Conservation (phyloP, 2,113 vertebrate species). For the Thoracochromis brauschi region DNA sequence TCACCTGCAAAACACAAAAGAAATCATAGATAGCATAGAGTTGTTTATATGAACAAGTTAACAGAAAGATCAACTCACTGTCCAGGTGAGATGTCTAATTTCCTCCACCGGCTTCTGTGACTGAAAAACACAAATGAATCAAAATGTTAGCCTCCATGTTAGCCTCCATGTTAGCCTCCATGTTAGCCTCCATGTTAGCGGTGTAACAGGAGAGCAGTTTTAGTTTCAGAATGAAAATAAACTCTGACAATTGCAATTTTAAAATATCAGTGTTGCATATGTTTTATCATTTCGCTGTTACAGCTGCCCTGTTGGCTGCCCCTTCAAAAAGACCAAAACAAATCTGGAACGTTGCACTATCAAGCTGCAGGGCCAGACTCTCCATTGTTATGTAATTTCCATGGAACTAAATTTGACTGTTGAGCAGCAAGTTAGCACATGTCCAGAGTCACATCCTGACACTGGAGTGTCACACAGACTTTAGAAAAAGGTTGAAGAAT, state of each 20-base stretch:
- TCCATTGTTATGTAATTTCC: rapidly evolving
- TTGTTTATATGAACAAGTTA: not conserved
- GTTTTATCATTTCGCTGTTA: not conserved
- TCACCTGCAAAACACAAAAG: not conserved
- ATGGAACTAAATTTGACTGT: not conserved
- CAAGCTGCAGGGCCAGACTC: rapidly evolving
- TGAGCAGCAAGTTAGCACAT: not conserved
- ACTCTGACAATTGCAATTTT: not conserved
- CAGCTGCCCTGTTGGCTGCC: not conserved
- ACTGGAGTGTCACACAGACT: rapidly evolving
- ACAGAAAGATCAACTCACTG: not conserved
- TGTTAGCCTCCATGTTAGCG: not conserved
- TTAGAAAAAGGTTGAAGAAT: not conserved
- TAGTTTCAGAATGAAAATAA: not conserved
- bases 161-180: rapidly evolving
- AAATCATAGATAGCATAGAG: not conserved
- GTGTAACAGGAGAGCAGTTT: not conserved
- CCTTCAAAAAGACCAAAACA: not conserved
- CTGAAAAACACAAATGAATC: not conserved
- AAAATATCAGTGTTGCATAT: not conserved
- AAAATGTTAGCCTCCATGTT: not conserved
- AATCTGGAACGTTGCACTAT: not conserved
- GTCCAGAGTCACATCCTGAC: not conserved
- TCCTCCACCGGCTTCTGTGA: not conserved
- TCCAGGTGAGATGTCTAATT: not conserved